A percentile compares a stretch with the other conserved stretches of the same genome.
These are phyloP conservation scores for Alligator sinensis DNA, from an alignment of 2,113 vertebrate genomes.

Conservation along the genomic window DNA sequence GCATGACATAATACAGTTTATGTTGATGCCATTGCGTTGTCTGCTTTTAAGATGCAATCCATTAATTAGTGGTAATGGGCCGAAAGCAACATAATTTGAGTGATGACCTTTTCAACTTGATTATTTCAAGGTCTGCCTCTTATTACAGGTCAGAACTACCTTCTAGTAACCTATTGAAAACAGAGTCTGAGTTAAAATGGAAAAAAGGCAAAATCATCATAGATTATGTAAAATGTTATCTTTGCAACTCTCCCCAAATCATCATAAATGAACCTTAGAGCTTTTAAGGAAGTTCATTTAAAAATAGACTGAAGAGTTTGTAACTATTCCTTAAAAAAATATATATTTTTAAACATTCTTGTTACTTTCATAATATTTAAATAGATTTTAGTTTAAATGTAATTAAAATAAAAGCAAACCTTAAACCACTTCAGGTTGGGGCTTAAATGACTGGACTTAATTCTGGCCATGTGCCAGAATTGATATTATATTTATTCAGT, in stretches of 20 bases:
- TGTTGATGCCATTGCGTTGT: not conserved
- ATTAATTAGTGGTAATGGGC: not conserved
- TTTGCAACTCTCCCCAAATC: not conserved
- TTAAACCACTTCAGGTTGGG: not conserved
- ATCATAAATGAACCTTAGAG: rapidly evolving
- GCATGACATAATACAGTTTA: not conserved
- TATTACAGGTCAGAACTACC: not conserved
- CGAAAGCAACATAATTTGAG: not conserved
- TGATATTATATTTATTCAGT: not conserved
- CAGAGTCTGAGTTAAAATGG: not conserved
- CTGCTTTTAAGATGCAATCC: not conserved
- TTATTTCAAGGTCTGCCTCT: not conserved
- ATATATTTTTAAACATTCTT: not conserved
- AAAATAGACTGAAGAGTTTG: not conserved
- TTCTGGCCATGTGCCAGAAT: not conserved
- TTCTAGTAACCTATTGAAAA: not conserved
- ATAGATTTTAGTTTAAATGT: conserved; percentile 8
- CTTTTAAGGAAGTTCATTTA: not conserved
- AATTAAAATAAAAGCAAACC: conserved; percentile 8
- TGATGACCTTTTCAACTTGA: not conserved
- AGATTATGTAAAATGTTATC: not conserved
- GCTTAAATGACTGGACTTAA: conserved; percentile 20
- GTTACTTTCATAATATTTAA: conserved; percentile 10
- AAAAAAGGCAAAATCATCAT: not conserved
- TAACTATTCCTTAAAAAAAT: not conserved